Evolutionary conservation across 2,888 invertebrate genomes (phyloP).

Genomic region (Quadroppia sp.): DNA sequence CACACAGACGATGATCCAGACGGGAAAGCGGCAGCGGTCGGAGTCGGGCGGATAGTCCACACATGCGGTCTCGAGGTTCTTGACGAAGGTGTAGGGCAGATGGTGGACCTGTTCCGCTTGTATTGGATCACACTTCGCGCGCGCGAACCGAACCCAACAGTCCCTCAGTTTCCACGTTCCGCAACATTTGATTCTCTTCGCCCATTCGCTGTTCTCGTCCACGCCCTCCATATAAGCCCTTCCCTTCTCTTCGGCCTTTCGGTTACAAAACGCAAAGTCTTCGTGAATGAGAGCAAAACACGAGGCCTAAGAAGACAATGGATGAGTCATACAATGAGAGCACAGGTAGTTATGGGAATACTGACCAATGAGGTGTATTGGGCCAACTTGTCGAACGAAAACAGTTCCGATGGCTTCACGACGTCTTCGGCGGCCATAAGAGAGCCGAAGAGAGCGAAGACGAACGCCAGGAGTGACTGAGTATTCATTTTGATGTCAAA

Average conservation of each 20-base stretch:
- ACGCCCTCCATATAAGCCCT: conserved; percentile 10
- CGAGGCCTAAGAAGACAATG: not conserved
- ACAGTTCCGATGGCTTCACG: too few relatives aligned
- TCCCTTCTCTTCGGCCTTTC: conserved; percentile 36
- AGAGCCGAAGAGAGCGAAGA: not conserved
- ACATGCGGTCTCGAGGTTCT: conserved; percentile 1
- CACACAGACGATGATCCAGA: conserved; percentile 32
- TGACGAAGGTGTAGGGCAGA: conserved; percentile 35
- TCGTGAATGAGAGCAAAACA: conserved; percentile 38
- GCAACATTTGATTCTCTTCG: conserved; percentile 33
- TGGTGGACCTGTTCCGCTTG: conserved; percentile 37
- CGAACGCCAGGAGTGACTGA: not conserved
- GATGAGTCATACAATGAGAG: not conserved
- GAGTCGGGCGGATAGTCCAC: conserved; percentile 22
- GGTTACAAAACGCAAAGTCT: conserved; percentile 40
- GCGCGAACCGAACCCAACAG: conserved; percentile 37
- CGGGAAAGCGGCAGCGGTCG: conserved; percentile 26
- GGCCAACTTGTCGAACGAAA: conserved; percentile 32
- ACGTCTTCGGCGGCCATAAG: not conserved
- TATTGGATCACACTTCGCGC: conserved; percentile 7
- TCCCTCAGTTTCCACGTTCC: conserved; percentile 40
- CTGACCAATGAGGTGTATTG: conserved; percentile 36
- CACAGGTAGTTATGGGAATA: not conserved
- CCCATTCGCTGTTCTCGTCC: conserved; percentile 26
- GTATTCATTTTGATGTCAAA: too few relatives aligned